Evolutionary conservation across 2,888 invertebrate species (phyloP).

Genomic region (Aphrophora alni): DNA sequence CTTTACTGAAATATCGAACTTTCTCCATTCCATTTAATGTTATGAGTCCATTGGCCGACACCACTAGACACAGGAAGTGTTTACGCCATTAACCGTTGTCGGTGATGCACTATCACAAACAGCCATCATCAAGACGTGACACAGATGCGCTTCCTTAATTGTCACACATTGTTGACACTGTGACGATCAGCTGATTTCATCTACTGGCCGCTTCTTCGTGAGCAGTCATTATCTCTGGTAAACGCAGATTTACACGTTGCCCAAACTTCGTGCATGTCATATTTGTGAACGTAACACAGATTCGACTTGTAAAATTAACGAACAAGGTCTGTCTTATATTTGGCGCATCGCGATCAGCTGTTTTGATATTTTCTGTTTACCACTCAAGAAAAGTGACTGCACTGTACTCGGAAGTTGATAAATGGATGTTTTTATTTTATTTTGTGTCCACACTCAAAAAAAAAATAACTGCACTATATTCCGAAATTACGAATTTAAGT

Average conservation of each 20-base stretch:
- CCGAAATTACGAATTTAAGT: too few species aligned
- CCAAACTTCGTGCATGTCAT: background rate
- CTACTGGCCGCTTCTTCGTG: background rate
- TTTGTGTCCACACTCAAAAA: too few species aligned
- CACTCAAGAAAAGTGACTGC: too few species aligned
- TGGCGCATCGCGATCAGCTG: too few species aligned
- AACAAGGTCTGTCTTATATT: too few species aligned
- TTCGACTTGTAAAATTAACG: too few species aligned
- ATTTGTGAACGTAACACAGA: too few species aligned
- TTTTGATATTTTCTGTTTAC: too few species aligned
- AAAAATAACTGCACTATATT: too few species aligned
- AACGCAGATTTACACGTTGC: background rate
- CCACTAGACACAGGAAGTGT: background rate
- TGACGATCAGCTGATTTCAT: background rate
- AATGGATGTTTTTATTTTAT: too few species aligned
- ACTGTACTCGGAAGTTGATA: too few species aligned
- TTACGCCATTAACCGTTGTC: too few species aligned
- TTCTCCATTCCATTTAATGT: background rate
- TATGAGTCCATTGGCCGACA: background rate
- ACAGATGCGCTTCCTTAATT: background rate
- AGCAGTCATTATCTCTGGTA: background rate
- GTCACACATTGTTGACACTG: background rate
- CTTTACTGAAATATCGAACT: background rate
- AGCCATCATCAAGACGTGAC: background rate
- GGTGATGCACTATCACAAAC: background rate